phyloP scores from a whole-genome alignment of 2,113 vertebrate species.

The Anthoscopus minutus region DNA sequence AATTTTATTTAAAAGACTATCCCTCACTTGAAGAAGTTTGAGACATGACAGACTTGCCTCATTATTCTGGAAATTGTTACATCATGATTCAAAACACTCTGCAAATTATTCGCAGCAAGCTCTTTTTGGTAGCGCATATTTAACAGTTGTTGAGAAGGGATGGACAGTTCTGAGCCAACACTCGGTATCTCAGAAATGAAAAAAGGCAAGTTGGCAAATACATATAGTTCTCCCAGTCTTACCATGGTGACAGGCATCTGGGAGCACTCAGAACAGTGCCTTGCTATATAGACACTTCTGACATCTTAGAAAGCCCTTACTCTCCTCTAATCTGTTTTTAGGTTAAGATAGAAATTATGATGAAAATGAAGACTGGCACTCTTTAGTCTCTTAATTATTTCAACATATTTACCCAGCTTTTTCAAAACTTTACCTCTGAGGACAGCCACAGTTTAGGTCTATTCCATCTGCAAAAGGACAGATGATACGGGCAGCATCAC shows the following conservation, averaged over 20 bases:
- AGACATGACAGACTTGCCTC: not conserved
- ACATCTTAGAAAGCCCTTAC: constrained; percentile 2
- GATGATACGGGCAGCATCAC: constrained; percentile 84
- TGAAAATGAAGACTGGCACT: not conserved
- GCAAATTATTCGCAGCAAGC: not conserved
- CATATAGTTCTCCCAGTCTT: not conserved
- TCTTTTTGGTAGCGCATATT: not conserved
- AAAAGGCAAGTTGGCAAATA: not conserved
- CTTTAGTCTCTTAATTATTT: constrained; percentile 26
- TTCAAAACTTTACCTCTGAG: constrained; percentile 83
- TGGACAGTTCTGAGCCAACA: not conserved
- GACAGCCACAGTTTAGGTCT: constrained; percentile 97
- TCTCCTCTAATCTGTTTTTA: not conserved
- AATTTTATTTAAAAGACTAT: not conserved
- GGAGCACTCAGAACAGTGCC: not conserved
- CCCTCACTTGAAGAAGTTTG: not conserved
- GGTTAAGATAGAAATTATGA: not conserved
- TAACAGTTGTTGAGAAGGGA: not conserved
- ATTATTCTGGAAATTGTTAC: not conserved
- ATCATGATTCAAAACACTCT: not conserved
- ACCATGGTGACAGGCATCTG: not conserved
- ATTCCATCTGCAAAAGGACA: constrained; percentile 90
- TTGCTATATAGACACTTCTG: not conserved
- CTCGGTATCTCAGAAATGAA: not conserved
- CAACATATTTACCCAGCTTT: not conserved